Percentiles rank a stretch among this genome's conserved stretches.
These are phyloP conservation scores for Bubo blakistoni DNA, from an alignment of 2,113 vertebrate genomes.

Conservation along the genomic window DNA sequence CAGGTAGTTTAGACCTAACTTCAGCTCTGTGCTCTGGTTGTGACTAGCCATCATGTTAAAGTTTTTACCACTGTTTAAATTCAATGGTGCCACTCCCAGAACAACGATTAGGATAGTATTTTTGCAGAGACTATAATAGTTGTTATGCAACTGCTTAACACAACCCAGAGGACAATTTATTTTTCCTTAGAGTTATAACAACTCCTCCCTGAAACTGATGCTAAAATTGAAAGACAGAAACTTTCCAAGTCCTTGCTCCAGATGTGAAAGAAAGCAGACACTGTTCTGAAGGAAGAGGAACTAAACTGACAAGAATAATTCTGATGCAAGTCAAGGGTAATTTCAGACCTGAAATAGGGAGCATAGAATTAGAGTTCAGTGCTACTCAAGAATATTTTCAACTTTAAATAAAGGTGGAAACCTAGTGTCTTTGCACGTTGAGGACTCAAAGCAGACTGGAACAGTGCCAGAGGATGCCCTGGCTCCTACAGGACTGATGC, in stretches of 20 bases:
- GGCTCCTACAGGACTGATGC: background rate
- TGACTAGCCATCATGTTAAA: background rate
- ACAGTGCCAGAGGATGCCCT: background rate
- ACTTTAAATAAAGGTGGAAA: background rate
- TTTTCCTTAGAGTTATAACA: background rate
- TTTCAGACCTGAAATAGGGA: background rate
- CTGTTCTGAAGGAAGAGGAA: background rate
- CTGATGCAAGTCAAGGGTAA: background rate
- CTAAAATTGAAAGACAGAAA: background rate
- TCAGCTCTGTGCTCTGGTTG: background rate
- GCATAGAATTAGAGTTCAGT: background rate
- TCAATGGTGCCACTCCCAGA: background rate
- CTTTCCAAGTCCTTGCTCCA: background rate
- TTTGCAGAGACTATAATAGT: background rate
- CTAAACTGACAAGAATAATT: background rate
- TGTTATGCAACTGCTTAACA: background rate
- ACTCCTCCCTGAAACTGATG: background rate
- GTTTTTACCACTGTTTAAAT: background rate
- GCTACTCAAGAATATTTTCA: background rate
- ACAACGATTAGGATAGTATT: background rate
- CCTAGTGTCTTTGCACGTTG: background rate
- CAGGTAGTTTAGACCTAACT: background rate
- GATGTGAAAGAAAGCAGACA: background rate
- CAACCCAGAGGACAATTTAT: background rate
- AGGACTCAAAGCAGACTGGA: background rate